phyloP scores from a whole-genome alignment of 1,140 invertebrate species.

The Sitobion miscanthi region DNA sequence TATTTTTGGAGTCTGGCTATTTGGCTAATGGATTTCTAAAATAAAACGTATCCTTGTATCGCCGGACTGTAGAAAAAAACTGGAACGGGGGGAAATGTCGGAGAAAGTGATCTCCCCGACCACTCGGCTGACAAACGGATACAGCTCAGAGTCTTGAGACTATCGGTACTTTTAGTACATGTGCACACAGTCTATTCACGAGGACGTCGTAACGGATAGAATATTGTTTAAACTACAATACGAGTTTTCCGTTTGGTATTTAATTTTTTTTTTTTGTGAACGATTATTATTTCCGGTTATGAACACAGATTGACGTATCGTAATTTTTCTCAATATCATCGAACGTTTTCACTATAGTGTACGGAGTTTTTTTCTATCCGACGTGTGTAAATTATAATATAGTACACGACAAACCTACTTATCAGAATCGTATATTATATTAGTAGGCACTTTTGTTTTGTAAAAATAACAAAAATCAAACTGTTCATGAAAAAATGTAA shows the following conservation, averaged over 20 bases:
- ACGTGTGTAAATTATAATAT: neutral
- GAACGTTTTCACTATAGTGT: neutral
- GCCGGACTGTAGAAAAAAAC: constrained; percentile 12
- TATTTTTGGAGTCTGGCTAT: too few relatives aligned
- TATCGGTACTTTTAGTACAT: constrained; percentile 46
- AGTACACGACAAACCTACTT: neutral
- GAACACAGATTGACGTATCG: neutral
- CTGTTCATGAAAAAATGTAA: constrained; percentile 10
- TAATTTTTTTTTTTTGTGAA: neutral
- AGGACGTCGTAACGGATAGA: neutral
- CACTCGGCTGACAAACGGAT: constrained; percentile 23
- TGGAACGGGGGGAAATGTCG: constrained; percentile 51
- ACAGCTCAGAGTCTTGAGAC: neutral
- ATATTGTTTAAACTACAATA: neutral
- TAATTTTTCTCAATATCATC: neutral
- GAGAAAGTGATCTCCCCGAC: constrained; percentile 52
- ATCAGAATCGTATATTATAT: neutral
- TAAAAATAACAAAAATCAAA: neutral
- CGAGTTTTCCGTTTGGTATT: neutral
- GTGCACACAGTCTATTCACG: constrained; percentile 43
- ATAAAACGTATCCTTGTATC: constrained; percentile 32
- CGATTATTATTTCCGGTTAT: neutral
- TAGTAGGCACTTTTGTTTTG: neutral
- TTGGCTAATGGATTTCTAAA: constrained; percentile 52
- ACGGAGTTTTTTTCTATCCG: neutral